phyloP scores from a whole-genome alignment of 1,140 invertebrate genomes.

The Cryptotermes secundus region DNA sequence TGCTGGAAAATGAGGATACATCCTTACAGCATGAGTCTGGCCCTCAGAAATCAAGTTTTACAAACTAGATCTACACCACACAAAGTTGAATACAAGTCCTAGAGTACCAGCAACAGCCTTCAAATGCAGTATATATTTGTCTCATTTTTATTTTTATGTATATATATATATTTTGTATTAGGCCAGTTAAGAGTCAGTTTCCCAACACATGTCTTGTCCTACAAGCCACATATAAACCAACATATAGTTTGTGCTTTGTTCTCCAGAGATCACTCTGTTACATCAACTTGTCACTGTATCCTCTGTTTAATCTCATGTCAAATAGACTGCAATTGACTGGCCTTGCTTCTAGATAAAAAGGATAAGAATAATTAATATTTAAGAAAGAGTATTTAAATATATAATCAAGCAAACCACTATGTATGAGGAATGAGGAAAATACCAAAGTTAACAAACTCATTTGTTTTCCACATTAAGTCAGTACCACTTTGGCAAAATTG shows the following conservation, averaged over 20 bases:
- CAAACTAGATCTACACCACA: constrained; percentile 39
- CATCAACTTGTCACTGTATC: background rate
- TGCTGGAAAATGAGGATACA: constrained; percentile 38
- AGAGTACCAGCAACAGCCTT: constrained; percentile 35
- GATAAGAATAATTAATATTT: constrained; percentile 35
- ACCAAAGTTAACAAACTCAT: constrained; percentile 37
- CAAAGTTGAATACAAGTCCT: constrained; percentile 38
- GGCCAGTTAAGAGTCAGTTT: constrained; percentile 33
- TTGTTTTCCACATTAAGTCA: constrained; percentile 37
- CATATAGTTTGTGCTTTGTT: constrained; percentile 22
- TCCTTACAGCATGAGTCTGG: constrained; percentile 34
- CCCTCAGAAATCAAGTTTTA: constrained; percentile 37
- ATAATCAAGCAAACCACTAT: constrained; percentile 38
- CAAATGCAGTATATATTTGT: constrained; percentile 35
- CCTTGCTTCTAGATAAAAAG: constrained; percentile 36
- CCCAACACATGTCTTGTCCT: background rate
- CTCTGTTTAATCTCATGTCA: background rate
- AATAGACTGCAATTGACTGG: constrained; percentile 37
- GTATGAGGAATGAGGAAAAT: constrained; percentile 37
- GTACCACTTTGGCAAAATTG: constrained; percentile 37
- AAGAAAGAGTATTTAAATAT: constrained; percentile 38
- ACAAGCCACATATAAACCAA: constrained; percentile 22
- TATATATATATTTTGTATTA: constrained; percentile 29
- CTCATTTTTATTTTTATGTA: constrained; percentile 10
- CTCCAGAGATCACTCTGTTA: no score